Evolutionary conservation across 2,888 invertebrate species (phyloP), one percentile per base, ranked within the genome.

Genomic region (Acanthoscelides obtectus): DNA sequence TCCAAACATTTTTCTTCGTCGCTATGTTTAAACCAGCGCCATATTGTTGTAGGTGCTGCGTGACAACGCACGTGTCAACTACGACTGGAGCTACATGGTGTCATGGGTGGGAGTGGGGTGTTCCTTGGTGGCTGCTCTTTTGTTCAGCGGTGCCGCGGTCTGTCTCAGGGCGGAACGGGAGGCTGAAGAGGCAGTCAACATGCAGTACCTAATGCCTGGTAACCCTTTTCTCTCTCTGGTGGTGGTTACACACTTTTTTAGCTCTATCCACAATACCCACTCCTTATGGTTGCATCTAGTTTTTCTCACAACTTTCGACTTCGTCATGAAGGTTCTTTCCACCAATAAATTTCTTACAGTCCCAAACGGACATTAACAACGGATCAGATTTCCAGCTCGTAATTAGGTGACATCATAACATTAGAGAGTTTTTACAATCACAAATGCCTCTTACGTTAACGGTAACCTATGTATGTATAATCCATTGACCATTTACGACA

Each of bases 131-230:
- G 93, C 96, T 82, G 95, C 96, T 88, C 93, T 97, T 86, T 90
- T 97, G 87, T 93, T 97, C 87, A 94, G 95, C 83, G 95, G 95
- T 85, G 95, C 96, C 83, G 96, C 97, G 85, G 94, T 96, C 88
- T 97, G 97, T 88, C 92, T 97, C 86, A 91, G 95, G 86, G 95
- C 94, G 86, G 97, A 97, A 88, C 91, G 95, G 84, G 96, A 96
- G 88, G 91, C 94, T 86, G 97, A 97, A 87, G 96, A 97, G 88
- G 95, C 96, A 87, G 92, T 96, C 89, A 97, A 97, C 90, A 94
- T 97, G 93, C 97, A 97, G 90, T 97, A 97, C 88, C 91, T 97
- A 88, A 96, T 96, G 96, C 96, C 96, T 88, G 96, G 96, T 96
- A 92, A 86, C 83, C 82, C 81, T 80, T 45, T 45, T 45, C 45